Base-by-base conservation (phyloP, 2,888 invertebrate species). In the Coremacera marginata region DNA sequence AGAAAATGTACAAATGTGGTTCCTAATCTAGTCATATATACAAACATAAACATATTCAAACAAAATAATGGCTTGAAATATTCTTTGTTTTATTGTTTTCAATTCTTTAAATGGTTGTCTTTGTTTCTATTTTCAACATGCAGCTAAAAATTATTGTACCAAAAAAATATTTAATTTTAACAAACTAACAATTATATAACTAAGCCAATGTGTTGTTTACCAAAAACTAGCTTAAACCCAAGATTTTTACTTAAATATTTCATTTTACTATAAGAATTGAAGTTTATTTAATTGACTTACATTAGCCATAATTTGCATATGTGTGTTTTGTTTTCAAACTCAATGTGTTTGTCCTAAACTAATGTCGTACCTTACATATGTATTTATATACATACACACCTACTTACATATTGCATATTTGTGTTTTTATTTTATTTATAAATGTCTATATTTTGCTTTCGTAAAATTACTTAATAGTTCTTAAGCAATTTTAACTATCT, bases 1-100 rank as follows among this genome's bases (percentile, higher is more conserved):
- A 84, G 84, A 84, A 84, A 84, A 84, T 87, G 88, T 88, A 88
- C 86, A 87, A 88, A 88, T 85, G 88, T 87, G 86, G 88, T 89
- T 89, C 88, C 88, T 89, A 89, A 87, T 87, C 88, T 88, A 88
- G 89, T 88, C 89, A 84, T 83, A 83, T 67, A 68, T 73, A 74
- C 3, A 67, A 65, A 67, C 25, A 51, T 62, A 65, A 78, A 79
- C 49, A 75, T 77, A 75, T 34, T 67, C 16, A 76, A 37, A 62
- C 1, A 52, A 71, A 71, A 68, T 68, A 49, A 27, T 55, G 44
- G 62, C 55, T 71, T 31, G n/a, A 63, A 63, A 27, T 63, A 31
- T 63, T 63, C 3, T 31, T 14, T n/a, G n/a, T n/a, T n/a, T n/a
- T n/a, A n/a, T 63, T 62, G 16, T 19, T 62, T 14, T 31, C 31